Evolutionary conservation across 2,797 vertebrate genomes (phyloP).

Genomic region (Myripristis murdjan): DNA sequence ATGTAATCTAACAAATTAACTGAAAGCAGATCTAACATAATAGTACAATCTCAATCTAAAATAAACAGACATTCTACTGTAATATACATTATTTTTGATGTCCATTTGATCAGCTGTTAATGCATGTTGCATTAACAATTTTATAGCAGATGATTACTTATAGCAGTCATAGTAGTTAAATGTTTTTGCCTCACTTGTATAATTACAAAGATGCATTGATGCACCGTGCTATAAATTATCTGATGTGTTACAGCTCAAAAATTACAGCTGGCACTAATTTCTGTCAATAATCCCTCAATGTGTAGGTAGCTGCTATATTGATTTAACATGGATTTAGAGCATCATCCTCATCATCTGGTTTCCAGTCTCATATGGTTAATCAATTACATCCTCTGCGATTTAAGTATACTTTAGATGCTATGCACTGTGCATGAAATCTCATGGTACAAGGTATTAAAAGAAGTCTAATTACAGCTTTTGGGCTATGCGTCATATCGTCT

Average conservation of each 20-base stretch:
- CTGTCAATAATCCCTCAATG: constrained; percentile 76
- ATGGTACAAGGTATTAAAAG: constrained; percentile 79
- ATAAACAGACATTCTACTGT: no score
- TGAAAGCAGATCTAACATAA: no score
- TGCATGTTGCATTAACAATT: constrained; percentile 49
- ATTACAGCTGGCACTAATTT: constrained; percentile 74
- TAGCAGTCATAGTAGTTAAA: constrained; percentile 6
- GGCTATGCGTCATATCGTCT: constrained; percentile 67
- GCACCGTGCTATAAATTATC: constrained; percentile 37
- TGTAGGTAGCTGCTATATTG: constrained; percentile 77
- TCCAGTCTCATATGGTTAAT: constrained; percentile 75
- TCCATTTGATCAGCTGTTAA: constrained; percentile 52
- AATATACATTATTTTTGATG: no score
- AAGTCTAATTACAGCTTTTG: constrained; percentile 79
- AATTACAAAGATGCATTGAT: constrained; percentile 26
- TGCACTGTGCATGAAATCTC: constrained; percentile 69
- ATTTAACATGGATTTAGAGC: constrained; percentile 80
- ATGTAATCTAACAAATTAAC: no score
- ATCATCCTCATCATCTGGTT: constrained; percentile 77
- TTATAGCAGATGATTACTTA: constrained; percentile 60
- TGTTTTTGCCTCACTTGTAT: constrained; percentile 39
- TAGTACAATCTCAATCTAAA: no score
- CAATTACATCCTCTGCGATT: constrained; percentile 76
- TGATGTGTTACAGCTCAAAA: constrained; percentile 52
- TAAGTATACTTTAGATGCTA: constrained; percentile 71